Base-by-base conservation (phyloP, 2,888 invertebrate species). In the Amphipoea lucens region DNA sequence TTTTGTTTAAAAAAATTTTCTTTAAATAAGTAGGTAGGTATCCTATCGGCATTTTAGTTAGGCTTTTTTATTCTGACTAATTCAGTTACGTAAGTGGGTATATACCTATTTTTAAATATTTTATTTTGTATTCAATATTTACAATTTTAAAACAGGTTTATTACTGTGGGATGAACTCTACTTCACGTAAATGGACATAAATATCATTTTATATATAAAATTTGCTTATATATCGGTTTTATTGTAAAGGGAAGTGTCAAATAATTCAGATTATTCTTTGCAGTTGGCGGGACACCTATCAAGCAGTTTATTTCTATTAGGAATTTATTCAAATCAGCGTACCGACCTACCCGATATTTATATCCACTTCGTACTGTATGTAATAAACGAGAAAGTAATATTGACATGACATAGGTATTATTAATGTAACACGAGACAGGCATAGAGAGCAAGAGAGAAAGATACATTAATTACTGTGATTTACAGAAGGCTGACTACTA, bases 311-410 rank as follows among this genome's bases (percentile, higher is more conserved):
- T 90, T 90, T 90, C 82, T 89, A 93, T 91, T 86, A 86, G 75
- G 76, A 90, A 90, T 92, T 92, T 92, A 93, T 94, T 93, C 85
- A 93, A 93, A 93, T 92, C 81, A 89, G 78, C 78, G 76, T 88
- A 85, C 78, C 57, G 79, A 75, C 73, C 36, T 36, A 3, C 36
- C 63, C 71, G 68, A 83, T 88, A 88, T 89, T 90, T 90, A 87
- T 88, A 82, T 85, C 77, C 85, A 74, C 79, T 74, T 81, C 51
- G 66, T 87, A 82, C 76, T 74, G 81, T 78, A 77, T 73, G 69
- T 87, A 79, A 79, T 80, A 88, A 86, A 75, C 48, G 81, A 84
- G 70, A 86, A 87, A 83, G 66, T 86, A 78, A 70, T 82, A 82
- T 90, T 86, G 90, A 91, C 80, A 89, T 66, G 82, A 78, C 83